Evolutionary conservation across 2,888 invertebrate species (phyloP), one percentile per base, ranked within the genome.

Genomic region (Lysandra bellargus): DNA sequence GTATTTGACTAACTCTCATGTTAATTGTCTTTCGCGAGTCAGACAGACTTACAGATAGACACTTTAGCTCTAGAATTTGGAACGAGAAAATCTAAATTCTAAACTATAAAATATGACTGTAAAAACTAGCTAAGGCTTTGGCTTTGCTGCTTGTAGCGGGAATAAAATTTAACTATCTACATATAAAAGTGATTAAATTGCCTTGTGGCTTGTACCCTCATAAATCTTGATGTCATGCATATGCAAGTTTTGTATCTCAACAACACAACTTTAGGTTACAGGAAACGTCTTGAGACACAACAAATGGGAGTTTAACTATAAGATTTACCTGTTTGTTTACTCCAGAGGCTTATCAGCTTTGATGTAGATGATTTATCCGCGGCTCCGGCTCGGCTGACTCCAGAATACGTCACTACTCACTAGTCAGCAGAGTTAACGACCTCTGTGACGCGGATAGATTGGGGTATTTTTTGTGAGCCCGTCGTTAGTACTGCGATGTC

Each of bases 381-480:
- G 57, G 76, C 33, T 57, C 75, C 76, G 33, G 57, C 76, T 76
- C 33, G 74, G 49, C 74, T 74, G 74, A 44, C 23, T 33, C 30
- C 75, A 57, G 30, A 57, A 76, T 33, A 33, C 76, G 76, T 57
- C 49, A 74, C 78, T 80, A 78, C 33, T 40, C 53, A 78, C 78
- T 80, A 78, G 49, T 40, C 53, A 78, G 60, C 17, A 78, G 79
- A 80, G 81, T 80, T 79, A 81, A 80, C 76, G 81, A 80, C 81
- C 79, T 80, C 77, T 77, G 79, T 74, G 78, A 80, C 79, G 78
- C 72, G 80, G 78, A 78, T 80, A 78, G 78, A 79, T 76, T 74
- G 79, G 49, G 76, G 49, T 49, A 80, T 81, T 80, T 80, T 76
- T 33, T 61, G 33, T 78, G 77, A 78, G 79, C 80, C 78, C 73